Percentiles rank a stretch among this genome's conserved stretches.
Conservation (phyloP, 2,113 vertebrate genomes). For the Odontophorus gujanensis region DNA sequence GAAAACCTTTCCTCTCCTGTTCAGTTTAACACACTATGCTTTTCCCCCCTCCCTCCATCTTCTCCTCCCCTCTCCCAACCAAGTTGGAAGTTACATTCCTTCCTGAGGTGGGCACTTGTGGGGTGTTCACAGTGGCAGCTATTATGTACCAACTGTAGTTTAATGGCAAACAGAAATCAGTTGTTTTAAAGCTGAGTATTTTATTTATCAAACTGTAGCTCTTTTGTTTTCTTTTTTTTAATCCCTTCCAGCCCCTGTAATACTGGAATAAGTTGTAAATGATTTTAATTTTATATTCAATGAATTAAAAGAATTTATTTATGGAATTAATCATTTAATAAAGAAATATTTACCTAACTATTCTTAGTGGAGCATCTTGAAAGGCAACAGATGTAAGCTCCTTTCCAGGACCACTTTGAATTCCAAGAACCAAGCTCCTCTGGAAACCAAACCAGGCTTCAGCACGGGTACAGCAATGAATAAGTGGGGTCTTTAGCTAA, state of each 20-base stretch:
- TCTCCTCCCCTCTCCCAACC: conserved; percentile 65
- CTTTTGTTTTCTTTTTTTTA: conserved; percentile 81
- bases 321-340: conserved; percentile 93
- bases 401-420: background rate
- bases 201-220: conserved; percentile 99
- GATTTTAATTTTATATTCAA: conserved; percentile 99
- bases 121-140: conserved; percentile 93
- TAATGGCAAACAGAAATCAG: conserved; percentile 89
- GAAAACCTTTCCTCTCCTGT: conserved; percentile 43
- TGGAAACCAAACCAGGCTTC: background rate
- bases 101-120: conserved; percentile 86
- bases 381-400: background rate
- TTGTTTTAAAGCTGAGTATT: conserved; percentile 92
- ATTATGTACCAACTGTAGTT: conserved; percentile 83
- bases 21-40: conserved; percentile 60
- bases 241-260: conserved; percentile 85
- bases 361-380: background rate
- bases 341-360: conserved; percentile 87
- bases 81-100: conserved; percentile 82
- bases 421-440: background rate
- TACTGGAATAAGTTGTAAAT: conserved; percentile 99
- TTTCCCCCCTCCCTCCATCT: conserved; percentile 26
- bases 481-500: background rate
- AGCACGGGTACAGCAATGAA: background rate
- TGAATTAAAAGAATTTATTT: conserved; percentile 98